Evolutionary conservation across 2,113 vertebrate species (phyloP).

Genomic region (Phrynosoma platyrhinos): DNA sequence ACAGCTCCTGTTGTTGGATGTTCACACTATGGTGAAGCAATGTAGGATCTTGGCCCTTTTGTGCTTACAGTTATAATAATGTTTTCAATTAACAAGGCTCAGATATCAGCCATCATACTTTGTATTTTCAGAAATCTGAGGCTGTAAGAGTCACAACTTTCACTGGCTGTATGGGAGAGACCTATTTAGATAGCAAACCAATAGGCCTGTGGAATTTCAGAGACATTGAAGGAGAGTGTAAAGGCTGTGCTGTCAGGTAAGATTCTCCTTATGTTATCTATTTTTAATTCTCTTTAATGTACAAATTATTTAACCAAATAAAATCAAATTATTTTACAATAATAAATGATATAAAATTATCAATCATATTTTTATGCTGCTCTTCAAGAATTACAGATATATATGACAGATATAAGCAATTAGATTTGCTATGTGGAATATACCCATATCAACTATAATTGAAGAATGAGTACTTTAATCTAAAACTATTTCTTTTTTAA

Average conservation of each 20-base stretch:
- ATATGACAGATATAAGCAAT: background rate
- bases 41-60: too few species aligned
- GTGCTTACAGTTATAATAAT: too few species aligned
- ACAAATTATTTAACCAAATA: background rate
- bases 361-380: background rate
- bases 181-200: slow-evolving; percentile 92
- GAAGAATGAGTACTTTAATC: background rate
- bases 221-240: slow-evolving; percentile 92
- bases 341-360: background rate
- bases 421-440: background rate
- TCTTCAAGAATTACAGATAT: background rate
- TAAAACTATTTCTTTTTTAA: too few species aligned
- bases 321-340: background rate
- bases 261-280: slow-evolving; percentile 20
- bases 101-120: background rate
- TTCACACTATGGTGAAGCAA: too few species aligned
- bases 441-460: background rate
- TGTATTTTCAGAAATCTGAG: slow-evolving; percentile 88
- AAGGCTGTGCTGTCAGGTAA: slow-evolving; percentile 93
- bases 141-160: slow-evolving; percentile 91
- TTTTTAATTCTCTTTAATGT: background rate
- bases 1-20: too few species aligned
- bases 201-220: slow-evolving; percentile 98
- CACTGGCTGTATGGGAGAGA: slow-evolving; percentile 96
- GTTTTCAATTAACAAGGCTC: background rate